These are phyloP conservation scores for Gibbula magus DNA, from an alignment of 2,888 invertebrate genomes.

Conservation along the genomic window DNA sequence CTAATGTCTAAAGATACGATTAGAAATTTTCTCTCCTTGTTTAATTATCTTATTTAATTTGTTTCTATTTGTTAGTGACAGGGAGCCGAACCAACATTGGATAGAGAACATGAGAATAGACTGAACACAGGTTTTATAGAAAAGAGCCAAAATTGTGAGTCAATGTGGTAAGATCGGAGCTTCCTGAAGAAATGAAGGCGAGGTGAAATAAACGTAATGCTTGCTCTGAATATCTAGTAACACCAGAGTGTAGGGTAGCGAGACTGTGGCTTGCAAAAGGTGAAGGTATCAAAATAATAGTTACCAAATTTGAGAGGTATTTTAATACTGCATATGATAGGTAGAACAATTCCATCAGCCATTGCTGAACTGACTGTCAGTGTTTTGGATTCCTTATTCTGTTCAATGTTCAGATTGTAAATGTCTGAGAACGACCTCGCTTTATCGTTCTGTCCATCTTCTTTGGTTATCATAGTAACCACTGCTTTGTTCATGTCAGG, in stretches of 20 bases:
- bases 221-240: background rate
- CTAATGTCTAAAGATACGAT: no score
- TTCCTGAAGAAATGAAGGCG: background rate
- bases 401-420: constrained; percentile 43
- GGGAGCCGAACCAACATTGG: no score
- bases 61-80: no score
- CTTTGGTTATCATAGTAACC: constrained; percentile 40
- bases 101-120: no score
- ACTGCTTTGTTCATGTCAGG: constrained; percentile 53
- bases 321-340: constrained; percentile 47
- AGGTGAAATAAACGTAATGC: background rate
- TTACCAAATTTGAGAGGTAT: constrained; percentile 57
- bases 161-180: no score
- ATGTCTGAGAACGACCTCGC: constrained; percentile 35
- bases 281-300: background rate
- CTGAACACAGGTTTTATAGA: no score
- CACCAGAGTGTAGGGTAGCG: background rate
- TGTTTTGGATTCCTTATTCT: constrained; percentile 33
- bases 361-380: constrained; percentile 41
- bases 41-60: no score
- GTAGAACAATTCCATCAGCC: constrained; percentile 33
- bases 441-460: background rate
- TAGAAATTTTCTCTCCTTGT: no score
- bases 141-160: no score
- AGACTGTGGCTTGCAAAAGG: no score